Conservation (phyloP, 2,113 vertebrate genomes). For the Hydropotes inermis region DNA sequence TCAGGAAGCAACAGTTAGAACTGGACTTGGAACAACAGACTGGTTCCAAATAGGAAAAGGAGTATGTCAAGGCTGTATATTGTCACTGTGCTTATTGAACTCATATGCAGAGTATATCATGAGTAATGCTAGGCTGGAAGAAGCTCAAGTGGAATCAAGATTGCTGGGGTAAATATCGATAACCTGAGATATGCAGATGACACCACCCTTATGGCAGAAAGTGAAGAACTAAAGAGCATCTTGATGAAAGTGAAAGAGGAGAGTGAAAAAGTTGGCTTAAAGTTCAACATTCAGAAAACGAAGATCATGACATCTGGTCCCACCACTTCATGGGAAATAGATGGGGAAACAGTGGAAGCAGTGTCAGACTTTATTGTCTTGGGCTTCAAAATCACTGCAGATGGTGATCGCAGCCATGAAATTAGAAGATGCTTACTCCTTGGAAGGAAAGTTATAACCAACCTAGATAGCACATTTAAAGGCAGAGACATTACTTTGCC, state of each 20-base stretch:
- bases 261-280: not conserved
- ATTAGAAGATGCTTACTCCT: not conserved
- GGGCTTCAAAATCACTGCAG: not conserved
- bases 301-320: not conserved
- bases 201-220: not conserved
- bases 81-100: not conserved
- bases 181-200: not conserved
- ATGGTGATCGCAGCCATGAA: not conserved
- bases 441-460: not conserved
- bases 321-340: not conserved
- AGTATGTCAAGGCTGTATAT: not conserved
- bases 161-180: not conserved
- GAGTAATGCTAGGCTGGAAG: not conserved
- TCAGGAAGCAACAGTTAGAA: not conserved
- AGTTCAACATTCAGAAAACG: not conserved
- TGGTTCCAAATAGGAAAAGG: not conserved
- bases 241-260: not conserved
- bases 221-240: not conserved
- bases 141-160: not conserved
- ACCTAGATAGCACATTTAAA: not conserved
- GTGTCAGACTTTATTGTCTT: rapidly evolving
- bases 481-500: not conserved
- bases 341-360: not conserved
- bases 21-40: not conserved
- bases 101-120: not conserved